phyloP scores from a whole-genome alignment of 2,797 vertebrate species.

The Periophthalmus magnuspinnatus region DNA sequence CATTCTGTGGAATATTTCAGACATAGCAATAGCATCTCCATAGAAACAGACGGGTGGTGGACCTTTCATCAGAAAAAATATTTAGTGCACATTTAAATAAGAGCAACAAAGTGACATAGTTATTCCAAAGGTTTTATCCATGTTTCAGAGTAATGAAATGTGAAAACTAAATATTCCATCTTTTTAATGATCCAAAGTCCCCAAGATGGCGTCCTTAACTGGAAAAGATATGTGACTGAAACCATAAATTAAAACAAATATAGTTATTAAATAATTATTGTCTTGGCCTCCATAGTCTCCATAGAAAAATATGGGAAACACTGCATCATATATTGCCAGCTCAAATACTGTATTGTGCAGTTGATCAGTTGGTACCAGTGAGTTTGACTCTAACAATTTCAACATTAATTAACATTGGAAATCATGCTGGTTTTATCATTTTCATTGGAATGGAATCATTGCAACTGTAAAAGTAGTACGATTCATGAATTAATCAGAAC shows the following conservation, averaged over 20 bases:
- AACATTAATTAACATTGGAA: conserved; percentile 57
- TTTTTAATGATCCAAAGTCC: background rate
- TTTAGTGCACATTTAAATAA: background rate
- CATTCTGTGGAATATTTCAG: background rate
- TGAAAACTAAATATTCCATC: background rate
- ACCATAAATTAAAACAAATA: background rate
- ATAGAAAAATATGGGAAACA: background rate
- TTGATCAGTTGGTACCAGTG: conserved; percentile 77
- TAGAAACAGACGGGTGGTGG: background rate
- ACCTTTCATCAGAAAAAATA: background rate
- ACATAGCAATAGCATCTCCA: background rate
- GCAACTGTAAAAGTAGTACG: conserved; percentile 53
- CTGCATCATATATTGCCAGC: conserved; percentile 33
- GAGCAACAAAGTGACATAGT: background rate
- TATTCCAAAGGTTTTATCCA: background rate
- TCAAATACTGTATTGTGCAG: conserved; percentile 62
- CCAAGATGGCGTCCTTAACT: no score
- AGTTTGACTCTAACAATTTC: conserved; percentile 66
- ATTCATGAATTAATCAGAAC: conserved; percentile 68
- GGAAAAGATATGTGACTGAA: background rate
- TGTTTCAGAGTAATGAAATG: background rate
- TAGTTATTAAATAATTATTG: background rate
- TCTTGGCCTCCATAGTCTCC: background rate
- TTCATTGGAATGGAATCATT: conserved; percentile 76
- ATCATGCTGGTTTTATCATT: conserved; percentile 67